Evolutionary conservation across 64 coral and sea anemone genomes (phyloP).

Genomic region (Montipora cactus): DNA sequence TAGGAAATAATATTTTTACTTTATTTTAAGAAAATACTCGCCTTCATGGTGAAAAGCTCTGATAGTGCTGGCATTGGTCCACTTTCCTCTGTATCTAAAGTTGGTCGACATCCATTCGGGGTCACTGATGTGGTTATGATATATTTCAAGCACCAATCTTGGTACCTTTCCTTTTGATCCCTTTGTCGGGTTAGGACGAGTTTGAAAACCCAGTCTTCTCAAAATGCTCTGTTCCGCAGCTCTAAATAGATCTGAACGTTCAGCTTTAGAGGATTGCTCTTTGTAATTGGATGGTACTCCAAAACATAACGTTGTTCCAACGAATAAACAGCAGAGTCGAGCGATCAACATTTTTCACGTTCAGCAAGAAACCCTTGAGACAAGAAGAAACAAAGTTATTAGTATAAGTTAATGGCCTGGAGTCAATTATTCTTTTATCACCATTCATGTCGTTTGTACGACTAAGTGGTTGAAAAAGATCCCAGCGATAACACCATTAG

Average conservation of each 20-base stretch:
- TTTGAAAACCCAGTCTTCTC: slow-evolving; percentile 69
- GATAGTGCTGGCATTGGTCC: slow-evolving; percentile 90
- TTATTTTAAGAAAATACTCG: not conserved
- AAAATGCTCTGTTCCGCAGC: slow-evolving; percentile 70
- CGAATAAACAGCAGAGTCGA: slow-evolving; percentile 56
- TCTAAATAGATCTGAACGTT: slow-evolving; percentile 59
- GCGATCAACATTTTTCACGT: slow-evolving; percentile 70
- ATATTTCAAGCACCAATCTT: slow-evolving; percentile 84
- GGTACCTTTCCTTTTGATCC: slow-evolving; percentile 65
- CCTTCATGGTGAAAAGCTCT: slow-evolving; percentile 90
- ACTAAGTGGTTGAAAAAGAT: slow-evolving; percentile 13
- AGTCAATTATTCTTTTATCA: not conserved
- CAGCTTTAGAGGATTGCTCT: not conserved
- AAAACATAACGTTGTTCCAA: slow-evolving; percentile 43
- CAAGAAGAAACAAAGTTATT: not conserved
- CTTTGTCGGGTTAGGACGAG: slow-evolving; percentile 73
- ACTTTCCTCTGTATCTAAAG: slow-evolving; percentile 78
- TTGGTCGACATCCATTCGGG: slow-evolving; percentile 94
- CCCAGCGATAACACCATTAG: slow-evolving; percentile 6
- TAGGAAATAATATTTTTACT: not conserved
- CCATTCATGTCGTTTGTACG: not conserved
- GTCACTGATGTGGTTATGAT: slow-evolving; percentile 80
- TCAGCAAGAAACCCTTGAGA: slow-evolving; percentile 30
- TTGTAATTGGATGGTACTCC: slow-evolving; percentile 17
- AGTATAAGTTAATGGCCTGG: not conserved